phyloP scores from a whole-genome alignment of 1,140 invertebrate species.

The Scylla paramamosain region DNA sequence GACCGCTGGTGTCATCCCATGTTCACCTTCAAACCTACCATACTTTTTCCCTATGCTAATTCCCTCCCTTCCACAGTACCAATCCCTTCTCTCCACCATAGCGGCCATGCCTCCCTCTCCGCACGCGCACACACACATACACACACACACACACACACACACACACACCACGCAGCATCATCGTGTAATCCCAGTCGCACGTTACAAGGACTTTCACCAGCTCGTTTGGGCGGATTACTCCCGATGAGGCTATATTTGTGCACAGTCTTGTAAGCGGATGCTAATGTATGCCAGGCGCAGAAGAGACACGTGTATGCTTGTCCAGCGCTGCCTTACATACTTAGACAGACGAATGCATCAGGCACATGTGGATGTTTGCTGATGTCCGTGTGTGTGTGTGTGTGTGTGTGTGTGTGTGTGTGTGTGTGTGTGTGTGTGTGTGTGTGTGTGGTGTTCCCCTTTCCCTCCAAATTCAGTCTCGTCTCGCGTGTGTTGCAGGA shows the following conservation, averaged over 20 bases:
- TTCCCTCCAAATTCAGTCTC: too few relatives aligned
- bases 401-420: conserved; percentile 32
- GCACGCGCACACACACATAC: neutral
- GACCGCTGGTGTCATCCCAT: neutral
- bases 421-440: neutral
- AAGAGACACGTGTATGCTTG: neutral
- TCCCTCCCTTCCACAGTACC: neutral
- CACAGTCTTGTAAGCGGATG: neutral
- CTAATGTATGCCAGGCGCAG: neutral
- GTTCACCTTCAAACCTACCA: neutral
- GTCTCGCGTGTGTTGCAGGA: too few relatives aligned
- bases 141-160: too few relatives aligned
- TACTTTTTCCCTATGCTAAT: neutral
- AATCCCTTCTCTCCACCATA: neutral
- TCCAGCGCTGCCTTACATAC: neutral
- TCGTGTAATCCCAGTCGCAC: neutral
- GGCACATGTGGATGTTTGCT: neutral
- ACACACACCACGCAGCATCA: neutral
- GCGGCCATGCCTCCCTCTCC: neutral
- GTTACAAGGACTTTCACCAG: neutral
- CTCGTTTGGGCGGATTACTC: neutral
- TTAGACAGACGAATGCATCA: neutral
- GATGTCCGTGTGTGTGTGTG: neutral
- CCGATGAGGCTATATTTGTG: conserved; percentile 6
- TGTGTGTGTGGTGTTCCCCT: neutral